phyloP scores from a whole-genome alignment of 2,888 invertebrate genomes.

The Lycia hirtaria region DNA sequence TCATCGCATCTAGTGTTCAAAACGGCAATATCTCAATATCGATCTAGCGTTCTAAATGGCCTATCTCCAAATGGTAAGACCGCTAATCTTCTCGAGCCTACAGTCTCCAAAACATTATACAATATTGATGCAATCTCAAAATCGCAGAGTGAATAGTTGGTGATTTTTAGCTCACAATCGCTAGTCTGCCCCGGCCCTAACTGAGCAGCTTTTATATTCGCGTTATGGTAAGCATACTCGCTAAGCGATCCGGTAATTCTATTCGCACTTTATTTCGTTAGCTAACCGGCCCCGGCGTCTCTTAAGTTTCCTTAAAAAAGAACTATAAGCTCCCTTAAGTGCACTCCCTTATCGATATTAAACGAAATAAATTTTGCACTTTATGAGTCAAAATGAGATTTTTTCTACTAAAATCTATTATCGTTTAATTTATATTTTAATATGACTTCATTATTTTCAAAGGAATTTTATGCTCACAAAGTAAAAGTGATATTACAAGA shows the following conservation, averaged over 20 bases:
- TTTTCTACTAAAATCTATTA: slow-evolving; percentile 53
- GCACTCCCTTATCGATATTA: slow-evolving; percentile 54
- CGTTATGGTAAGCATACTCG: slow-evolving; percentile 69
- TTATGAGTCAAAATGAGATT: slow-evolving; percentile 59
- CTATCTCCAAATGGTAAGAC: too few relatives aligned
- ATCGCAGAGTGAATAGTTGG: too few relatives aligned
- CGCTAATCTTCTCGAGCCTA: too few relatives aligned
- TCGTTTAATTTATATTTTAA: slow-evolving; percentile 23
- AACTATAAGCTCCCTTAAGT: slow-evolving; percentile 61
- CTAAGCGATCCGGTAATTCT: slow-evolving; percentile 68
- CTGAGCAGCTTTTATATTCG: slow-evolving; percentile 69
- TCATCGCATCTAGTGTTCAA: too few relatives aligned
- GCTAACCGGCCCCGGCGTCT: slow-evolving; percentile 50
- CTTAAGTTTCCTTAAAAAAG: slow-evolving; percentile 48
- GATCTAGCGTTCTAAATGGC: too few relatives aligned
- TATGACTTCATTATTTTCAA: slow-evolving; percentile 11
- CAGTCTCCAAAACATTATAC: too few relatives aligned
- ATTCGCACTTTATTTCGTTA: slow-evolving; percentile 67
- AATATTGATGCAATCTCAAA: too few relatives aligned
- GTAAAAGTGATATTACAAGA: slow-evolving; percentile 35
- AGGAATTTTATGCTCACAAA: slow-evolving; percentile 21
- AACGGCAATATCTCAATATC: too few relatives aligned
- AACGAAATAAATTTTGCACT: slow-evolving; percentile 57
- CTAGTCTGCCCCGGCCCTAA: too few relatives aligned
- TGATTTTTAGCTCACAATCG: too few relatives aligned